Evolutionary conservation across 2,888 invertebrate species (phyloP), one percentile per base, ranked within the genome.

Genomic region (Eristalinus sepulchralis): DNA sequence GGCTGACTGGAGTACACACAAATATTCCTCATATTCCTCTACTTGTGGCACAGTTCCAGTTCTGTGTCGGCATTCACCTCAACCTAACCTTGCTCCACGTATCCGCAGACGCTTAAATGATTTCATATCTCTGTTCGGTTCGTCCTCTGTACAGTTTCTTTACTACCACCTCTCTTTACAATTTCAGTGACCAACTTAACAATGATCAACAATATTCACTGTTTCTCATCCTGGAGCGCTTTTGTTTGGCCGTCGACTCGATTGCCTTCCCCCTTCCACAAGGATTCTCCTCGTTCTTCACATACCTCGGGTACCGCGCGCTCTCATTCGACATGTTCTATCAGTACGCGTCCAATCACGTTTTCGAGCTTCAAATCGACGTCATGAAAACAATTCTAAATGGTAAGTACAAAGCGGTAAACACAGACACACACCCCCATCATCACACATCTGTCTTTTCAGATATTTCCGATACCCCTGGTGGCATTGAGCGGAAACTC

Each of bases 221-320:
- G 66, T 97, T 97, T 91, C 95, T 96, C 87, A 94, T 96, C 33
- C 92, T 97, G 88, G 97, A 98, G 92, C 95, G 97, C 89, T 97
- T 97, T 92, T 95, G 96, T 89, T 93, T 96, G 89, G 96, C 97
- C 0, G 94, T 96, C 20, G 96, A 97, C 90, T 95, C 95, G 3
- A 94, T 96, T 88, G 97, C 97, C 34, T 98, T 96, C 92, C 96
- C 96, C 0, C 92, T 97, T 88, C 97, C 97, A 11, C 96, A 96
- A 90, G 97, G 97, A 13, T 97, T 97, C 92, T 96, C 96, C 20
- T 97, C 97, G 4, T 98, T 97, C 93, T 97, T 97, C 92, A 96
- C 97, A 1, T 97, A 96, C 92, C 94, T 98, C 72, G 97, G 97
- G 1, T 97, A 97, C 92, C 94, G 96, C 89, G 95, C 96, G 27